Conservation (phyloP, 2,888 invertebrate genomes). For the Aporophyla lueneburgensis region DNA sequence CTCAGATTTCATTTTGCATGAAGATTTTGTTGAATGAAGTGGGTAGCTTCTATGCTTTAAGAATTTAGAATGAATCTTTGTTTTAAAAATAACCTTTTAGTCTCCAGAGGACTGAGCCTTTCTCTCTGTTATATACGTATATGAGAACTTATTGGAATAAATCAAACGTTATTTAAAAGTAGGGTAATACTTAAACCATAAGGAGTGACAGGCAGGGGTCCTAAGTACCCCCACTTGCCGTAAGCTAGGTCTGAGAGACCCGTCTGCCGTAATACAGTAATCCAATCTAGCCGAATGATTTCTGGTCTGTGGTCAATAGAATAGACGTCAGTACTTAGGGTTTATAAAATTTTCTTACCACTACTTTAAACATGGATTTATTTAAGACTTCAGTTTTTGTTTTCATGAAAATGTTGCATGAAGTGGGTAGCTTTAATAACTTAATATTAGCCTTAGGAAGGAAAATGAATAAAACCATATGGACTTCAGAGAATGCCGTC, state of each 20-base stretch:
- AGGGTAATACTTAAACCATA: conserved; percentile 3
- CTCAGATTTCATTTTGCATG: conserved; percentile 6
- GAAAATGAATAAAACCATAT: neutral
- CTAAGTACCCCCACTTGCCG: conserved; percentile 11
- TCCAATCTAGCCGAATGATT: conserved; percentile 50
- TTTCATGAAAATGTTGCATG: neutral
- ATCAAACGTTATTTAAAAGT: conserved; percentile 9
- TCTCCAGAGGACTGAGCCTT: no score
- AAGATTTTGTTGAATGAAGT: neutral
- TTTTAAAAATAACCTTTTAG: no score
- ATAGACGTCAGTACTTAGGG: conserved; percentile 14
- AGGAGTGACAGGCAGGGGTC: conserved; percentile 20
- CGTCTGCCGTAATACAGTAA: conserved; percentile 37
- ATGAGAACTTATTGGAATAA: no score
- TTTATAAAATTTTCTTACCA: conserved; percentile 6
- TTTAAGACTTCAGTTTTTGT: conserved; percentile 2
- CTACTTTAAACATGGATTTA: conserved; percentile 24
- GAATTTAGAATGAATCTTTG: neutral
- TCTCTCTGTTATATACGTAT: no score
- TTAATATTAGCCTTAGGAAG: neutral
- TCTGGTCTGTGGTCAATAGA: conserved; percentile 42
- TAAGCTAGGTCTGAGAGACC: conserved; percentile 17
- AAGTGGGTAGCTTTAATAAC: neutral
- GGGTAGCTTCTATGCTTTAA: neutral
- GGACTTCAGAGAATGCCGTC: neutral